Conservation (phyloP, 2,888 invertebrate genomes). For the Fabriciana adippe region DNA sequence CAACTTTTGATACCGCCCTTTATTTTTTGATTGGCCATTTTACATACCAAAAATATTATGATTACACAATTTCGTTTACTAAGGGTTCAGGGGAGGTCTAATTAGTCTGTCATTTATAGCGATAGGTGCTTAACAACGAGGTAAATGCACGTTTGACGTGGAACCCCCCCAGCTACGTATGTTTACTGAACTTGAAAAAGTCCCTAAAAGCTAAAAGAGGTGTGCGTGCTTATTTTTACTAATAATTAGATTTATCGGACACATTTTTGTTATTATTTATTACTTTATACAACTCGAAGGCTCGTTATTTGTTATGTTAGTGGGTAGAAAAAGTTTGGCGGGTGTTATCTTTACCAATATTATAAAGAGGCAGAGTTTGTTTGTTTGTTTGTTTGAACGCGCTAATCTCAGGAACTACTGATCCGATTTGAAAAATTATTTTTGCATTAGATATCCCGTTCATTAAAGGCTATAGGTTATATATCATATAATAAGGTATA, state of each 20-base stretch:
- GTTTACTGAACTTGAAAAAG: slow-evolving; percentile 60
- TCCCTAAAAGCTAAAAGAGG: slow-evolving; percentile 69
- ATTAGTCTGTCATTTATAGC: slow-evolving; percentile 9
- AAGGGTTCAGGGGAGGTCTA: slow-evolving; percentile 12
- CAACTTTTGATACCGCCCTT: slow-evolving; percentile 29
- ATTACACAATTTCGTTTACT: slow-evolving; percentile 12
- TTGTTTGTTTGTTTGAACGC: no score
- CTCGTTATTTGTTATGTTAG: slow-evolving; percentile 5
- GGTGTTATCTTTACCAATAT: neutral
- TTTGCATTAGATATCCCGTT: no score
- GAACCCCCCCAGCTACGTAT: slow-evolving; percentile 63
- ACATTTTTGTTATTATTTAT: slow-evolving; percentile 54
- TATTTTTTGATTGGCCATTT: slow-evolving; percentile 58
- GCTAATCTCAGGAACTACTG: no score
- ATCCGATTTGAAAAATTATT: no score
- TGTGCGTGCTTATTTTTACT: slow-evolving; percentile 71
- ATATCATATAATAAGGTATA: no score
- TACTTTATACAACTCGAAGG: slow-evolving; percentile 3
- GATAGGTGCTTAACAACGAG: slow-evolving; percentile 57
- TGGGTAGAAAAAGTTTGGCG: neutral
- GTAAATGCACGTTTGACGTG: slow-evolving; percentile 65
- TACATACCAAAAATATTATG: slow-evolving; percentile 51
- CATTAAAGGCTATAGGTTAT: no score
- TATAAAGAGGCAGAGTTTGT: neutral
- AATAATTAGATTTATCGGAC: slow-evolving; percentile 74